Evolutionary conservation across 2,888 invertebrate genomes (phyloP), one percentile per base, ranked within the genome.

Genomic region (Atethmia centrago): DNA sequence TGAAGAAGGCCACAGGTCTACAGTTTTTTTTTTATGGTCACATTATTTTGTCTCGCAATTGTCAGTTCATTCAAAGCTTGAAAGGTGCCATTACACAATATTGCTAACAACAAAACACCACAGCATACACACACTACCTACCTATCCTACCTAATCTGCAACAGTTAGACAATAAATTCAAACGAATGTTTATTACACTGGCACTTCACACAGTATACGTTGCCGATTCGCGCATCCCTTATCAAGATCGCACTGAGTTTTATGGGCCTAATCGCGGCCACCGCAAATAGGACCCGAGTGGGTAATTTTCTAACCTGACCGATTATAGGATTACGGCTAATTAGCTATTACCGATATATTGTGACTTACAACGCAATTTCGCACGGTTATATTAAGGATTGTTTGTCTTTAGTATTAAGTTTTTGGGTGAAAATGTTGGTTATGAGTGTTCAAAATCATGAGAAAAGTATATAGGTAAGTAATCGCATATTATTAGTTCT

Each of bases 311-410:
- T 95, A 95, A 95, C 95, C 95, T 95, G 94, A 89, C 93, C 96
- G 94, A 95, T 96, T 96, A 96, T 93, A 89, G 95, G 96, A 95
- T 95, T 95, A 94, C 93, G 86, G 90, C 93, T 96, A 96, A 96
- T 96, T 95, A 96, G 93, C 95, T 95, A 95, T 95, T 95, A 94
- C 93, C 94, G 90, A 95, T 95, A 95, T 92, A 93, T 90, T 89
- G 90, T 91, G 88, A 91, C 89, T 86, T 87, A 86, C 87, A 84
- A 89, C 90, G 90, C 88, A 90, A 91, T 92, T 91, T 90, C 82
- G 87, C 77, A 79, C 80, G 77, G 79, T 85, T 85, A 84, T 72
- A 59, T 79, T 69, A 70, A 84, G 28, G 68, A 74, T 67, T 83
- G 71, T 85, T 79, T 80, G 71, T 81, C 83, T 86, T 80, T 80